These are phyloP conservation scores for Columbina picui DNA, from an alignment of 2,113 vertebrate genomes.

Conservation along the genomic window DNA sequence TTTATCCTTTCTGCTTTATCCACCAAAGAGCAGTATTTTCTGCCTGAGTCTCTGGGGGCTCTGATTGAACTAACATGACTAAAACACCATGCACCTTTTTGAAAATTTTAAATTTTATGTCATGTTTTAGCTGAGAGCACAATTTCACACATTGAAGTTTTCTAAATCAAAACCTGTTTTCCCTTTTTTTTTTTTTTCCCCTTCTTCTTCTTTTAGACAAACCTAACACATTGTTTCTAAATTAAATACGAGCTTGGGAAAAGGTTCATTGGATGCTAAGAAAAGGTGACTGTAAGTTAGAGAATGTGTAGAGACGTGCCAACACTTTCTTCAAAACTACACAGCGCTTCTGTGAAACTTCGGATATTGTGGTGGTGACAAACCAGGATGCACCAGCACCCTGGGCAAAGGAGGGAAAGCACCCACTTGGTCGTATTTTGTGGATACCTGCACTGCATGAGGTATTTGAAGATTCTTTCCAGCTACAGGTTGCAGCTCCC, in stretches of 20 bases:
- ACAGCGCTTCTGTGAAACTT: background rate
- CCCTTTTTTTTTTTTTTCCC: background rate
- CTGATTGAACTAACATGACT: background rate
- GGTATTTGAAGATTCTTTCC: background rate
- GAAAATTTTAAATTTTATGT: background rate
- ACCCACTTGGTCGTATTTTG: background rate
- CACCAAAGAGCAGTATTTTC: background rate
- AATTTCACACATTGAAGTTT: background rate
- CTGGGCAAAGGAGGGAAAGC: background rate
- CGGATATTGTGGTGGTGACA: background rate
- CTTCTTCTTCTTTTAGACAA: background rate
- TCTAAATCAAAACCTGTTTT: slow-evolving; percentile 4
- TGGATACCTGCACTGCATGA: too few species aligned
- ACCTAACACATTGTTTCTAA: slow-evolving; percentile 5
- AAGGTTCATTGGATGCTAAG: background rate
- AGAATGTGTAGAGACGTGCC: background rate
- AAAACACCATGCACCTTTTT: background rate
- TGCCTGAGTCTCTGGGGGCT: background rate
- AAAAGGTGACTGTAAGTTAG: background rate
- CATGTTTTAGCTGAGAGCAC: background rate
- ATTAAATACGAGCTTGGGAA: background rate
- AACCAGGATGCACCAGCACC: too few species aligned
- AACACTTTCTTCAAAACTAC: background rate
- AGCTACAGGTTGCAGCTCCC: background rate
- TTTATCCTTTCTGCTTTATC: background rate